Evolutionary conservation across 2,888 invertebrate genomes (phyloP).

Genomic region (Apodemia hepburni): DNA sequence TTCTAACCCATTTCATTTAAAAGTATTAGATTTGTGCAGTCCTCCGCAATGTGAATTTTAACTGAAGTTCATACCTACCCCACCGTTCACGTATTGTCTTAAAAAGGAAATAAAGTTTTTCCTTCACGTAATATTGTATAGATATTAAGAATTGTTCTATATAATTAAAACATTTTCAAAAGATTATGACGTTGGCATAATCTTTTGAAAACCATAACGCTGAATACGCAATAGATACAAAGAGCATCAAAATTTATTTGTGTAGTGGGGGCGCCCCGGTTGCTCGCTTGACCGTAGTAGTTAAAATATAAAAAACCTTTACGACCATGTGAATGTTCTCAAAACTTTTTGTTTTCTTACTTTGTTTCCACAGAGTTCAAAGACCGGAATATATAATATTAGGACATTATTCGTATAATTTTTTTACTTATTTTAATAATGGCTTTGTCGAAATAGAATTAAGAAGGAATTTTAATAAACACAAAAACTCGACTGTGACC

Average conservation of each 20-base stretch:
- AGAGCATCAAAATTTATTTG: conserved; percentile 13
- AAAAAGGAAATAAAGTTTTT: too few relatives aligned
- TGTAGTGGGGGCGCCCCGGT: conserved; percentile 13
- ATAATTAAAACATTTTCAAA: conserved; percentile 7
- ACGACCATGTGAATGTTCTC: conserved; percentile 16
- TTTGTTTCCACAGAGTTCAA: conserved; percentile 15
- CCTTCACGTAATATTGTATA: too few relatives aligned
- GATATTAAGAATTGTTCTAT: neutral
- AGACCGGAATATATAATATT: conserved; percentile 14
- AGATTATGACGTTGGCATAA: too few relatives aligned
- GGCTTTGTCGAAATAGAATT: neutral
- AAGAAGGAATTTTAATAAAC: neutral
- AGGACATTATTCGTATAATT: conserved; percentile 7
- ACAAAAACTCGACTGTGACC: too few relatives aligned
- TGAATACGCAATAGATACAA: conserved; percentile 11
- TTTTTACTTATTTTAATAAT: conserved; percentile 1
- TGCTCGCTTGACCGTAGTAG: conserved; percentile 21
- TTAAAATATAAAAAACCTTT: conserved; percentile 16
- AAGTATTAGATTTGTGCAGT: too few relatives aligned
- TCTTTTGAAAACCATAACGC: neutral
- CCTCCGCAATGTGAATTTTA: too few relatives aligned
- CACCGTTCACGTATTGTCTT: too few relatives aligned
- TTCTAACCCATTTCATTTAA: too few relatives aligned
- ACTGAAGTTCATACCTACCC: too few relatives aligned
- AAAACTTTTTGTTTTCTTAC: conserved; percentile 17